These are phyloP conservation scores for Diceros bicornis DNA, from an alignment of 2,797 vertebrate genomes.

Conservation along the genomic window DNA sequence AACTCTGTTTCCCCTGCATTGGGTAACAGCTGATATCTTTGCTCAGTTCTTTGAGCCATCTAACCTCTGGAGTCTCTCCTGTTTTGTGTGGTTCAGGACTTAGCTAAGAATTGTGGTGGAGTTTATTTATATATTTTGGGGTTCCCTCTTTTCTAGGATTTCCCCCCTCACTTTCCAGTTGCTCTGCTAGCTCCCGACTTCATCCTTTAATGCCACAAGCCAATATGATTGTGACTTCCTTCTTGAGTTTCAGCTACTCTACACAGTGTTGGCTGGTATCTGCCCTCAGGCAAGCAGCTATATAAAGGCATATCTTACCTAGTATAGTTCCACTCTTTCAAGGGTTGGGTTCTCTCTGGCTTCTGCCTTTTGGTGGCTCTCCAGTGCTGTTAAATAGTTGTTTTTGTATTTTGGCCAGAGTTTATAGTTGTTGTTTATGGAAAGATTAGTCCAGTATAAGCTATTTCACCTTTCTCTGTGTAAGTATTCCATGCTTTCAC, in stretches of 20 bases:
- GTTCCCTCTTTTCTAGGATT: background rate
- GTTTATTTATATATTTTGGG: background rate
- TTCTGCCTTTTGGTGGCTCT: background rate
- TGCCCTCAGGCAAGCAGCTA: background rate
- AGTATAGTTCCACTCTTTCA: background rate
- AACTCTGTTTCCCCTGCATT: background rate
- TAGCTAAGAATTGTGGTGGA: background rate
- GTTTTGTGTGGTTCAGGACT: background rate
- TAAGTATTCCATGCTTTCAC: background rate
- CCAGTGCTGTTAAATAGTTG: background rate
- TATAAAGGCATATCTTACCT: background rate
- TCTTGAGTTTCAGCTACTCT: background rate
- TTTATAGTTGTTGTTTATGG: background rate
- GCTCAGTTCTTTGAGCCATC: background rate
- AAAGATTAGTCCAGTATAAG: background rate
- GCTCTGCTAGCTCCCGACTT: background rate
- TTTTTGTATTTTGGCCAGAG: conserved; percentile 3
- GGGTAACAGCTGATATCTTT: background rate
- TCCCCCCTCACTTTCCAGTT: background rate
- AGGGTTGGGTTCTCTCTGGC: background rate
- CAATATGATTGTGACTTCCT: background rate
- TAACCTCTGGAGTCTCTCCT: background rate
- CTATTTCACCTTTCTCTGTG: background rate
- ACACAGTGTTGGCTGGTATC: background rate
- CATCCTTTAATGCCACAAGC: background rate